A percentile compares a stretch with the other conserved stretches of the same genome.
Conservation (phyloP, 1,140 invertebrate species). For the Anastatus disparis region DNA sequence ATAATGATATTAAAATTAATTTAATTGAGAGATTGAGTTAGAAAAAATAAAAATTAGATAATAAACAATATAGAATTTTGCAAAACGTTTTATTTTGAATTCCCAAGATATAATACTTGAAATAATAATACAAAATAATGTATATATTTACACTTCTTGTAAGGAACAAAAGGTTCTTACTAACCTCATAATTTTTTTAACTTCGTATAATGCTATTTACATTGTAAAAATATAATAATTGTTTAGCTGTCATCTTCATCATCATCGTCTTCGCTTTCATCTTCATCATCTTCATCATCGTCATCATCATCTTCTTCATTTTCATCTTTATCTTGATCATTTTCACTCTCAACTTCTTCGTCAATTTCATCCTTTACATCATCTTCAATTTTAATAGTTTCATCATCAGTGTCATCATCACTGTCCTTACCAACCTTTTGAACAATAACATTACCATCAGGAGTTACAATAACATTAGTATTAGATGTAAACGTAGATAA, state of each 20-base stretch:
- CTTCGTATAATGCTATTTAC: conserved; percentile 29
- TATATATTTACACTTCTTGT: conserved; percentile 42
- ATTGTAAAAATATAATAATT: background rate
- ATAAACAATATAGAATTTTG: too few relatives aligned
- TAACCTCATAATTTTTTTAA: conserved; percentile 31
- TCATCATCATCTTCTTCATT: conserved; percentile 19
- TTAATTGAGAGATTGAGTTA: too few relatives aligned
- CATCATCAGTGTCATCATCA: conserved; percentile 20
- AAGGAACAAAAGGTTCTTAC: conserved; percentile 15
- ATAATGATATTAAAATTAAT: too few relatives aligned
- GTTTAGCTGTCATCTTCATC: conserved; percentile 8
- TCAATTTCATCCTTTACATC: conserved; percentile 1
- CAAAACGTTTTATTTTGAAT: conserved; percentile 23
- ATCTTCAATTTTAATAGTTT: conserved; percentile 6
- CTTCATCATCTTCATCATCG: conserved; percentile 18
- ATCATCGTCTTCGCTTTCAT: background rate
- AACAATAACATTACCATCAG: conserved; percentile 67
- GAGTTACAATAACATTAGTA: conserved; percentile 65
- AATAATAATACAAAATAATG: conserved; percentile 25
- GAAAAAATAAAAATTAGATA: too few relatives aligned
- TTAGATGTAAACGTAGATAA: conserved; percentile 66
- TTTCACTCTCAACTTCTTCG: background rate
- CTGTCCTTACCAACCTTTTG: conserved; percentile 43
- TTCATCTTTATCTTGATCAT: background rate
- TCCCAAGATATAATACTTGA: conserved; percentile 16